Percentiles rank a stretch among this genome's conserved stretches.
phyloP scores from a whole-genome alignment of 1,140 invertebrate genomes.

The Megalopta genalis region DNA sequence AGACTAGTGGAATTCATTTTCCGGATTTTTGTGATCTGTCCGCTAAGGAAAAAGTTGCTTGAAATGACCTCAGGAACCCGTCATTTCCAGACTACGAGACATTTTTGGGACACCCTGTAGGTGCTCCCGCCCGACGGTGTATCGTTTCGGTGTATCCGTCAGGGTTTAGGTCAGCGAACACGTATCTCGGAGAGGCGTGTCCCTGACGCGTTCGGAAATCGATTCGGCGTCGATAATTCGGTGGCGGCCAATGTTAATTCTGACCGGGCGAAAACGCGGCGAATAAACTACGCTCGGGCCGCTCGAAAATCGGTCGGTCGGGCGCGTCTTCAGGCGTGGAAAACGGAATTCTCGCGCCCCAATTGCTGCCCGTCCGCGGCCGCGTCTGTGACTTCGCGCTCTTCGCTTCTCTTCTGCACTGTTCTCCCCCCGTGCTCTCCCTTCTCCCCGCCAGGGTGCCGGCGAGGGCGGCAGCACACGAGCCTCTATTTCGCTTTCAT shows the following conservation, averaged over 20 bases:
- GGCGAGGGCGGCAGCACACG: not conserved
- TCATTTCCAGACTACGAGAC: too few species aligned
- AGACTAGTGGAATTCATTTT: too few species aligned
- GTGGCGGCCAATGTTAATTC: conserved; percentile 25
- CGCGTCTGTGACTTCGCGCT: conserved; percentile 1
- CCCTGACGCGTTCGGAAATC: conserved; percentile 41
- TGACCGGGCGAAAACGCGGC: conserved; percentile 5
- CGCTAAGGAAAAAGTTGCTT: too few species aligned
- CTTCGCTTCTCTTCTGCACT: not conserved
- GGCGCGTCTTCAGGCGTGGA: conserved; percentile 26
- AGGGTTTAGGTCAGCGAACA: conserved; percentile 45
- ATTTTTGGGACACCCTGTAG: too few species aligned
- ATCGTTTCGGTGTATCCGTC: not conserved
- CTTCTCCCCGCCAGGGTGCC: too few species aligned
- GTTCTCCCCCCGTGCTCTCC: too few species aligned
- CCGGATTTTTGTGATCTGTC: too few species aligned
- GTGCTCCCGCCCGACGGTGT: too few species aligned
- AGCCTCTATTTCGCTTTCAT: not conserved
- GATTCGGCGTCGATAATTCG: conserved; percentile 39
- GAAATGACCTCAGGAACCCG: too few species aligned
- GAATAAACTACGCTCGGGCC: conserved; percentile 31
- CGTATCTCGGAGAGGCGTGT: not conserved
- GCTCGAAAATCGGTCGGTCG: conserved; percentile 26
- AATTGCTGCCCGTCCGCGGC: not conserved
- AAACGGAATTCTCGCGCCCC: conserved; percentile 39